Base-by-base conservation (phyloP, 2,113 vertebrate genomes). In the Hirundichthys speculiger region DNA sequence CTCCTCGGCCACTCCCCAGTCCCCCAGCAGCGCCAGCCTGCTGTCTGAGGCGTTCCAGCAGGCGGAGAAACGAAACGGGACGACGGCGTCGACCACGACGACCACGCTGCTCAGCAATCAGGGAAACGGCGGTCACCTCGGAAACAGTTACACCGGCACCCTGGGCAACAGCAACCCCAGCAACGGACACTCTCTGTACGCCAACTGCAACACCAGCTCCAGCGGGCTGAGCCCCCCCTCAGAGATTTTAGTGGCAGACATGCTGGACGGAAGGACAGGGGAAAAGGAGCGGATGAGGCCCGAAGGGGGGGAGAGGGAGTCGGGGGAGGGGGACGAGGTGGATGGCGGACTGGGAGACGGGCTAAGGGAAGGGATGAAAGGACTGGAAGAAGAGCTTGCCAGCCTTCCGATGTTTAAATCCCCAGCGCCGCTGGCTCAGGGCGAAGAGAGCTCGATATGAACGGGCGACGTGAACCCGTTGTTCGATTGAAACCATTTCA, bases 381-480 rank as follows among this genome's bases (percentile, higher is more conserved):
- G 73, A 59, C 52, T 89, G 14, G 90, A 92, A 38, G 90, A 90
- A 51, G 91, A 91, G 42, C 13, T 92, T 5, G 64, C 75, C 8
- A 84, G 58, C 45, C 66, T 90, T 12, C 66, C 92, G 15, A 75
- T 88, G 72, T 90, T 92, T 42, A 91, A 89, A 9, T 90, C 89
- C n/a, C 21, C 79, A 20, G 94, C 94, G 9, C 94, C 95, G 0
- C 69, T 96, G 48, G 94, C 94, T 11, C 67, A 80, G 2, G 95
- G 94, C 58, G 95, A 96, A 76, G 95, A 96, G 77, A 95, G 94
- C 13, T 95, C 95, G 4, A 95, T 96, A 78, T 96, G 83, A 92
- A 62, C 15, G 16, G 20, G 12, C 19, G 24, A 46, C 10, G 16
- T 5, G 45, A 27, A 66, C 3, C 2, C n/a, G n/a, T 21, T 15